These are phyloP conservation scores for Elephantulus edwardii DNA, from an alignment of 2,113 vertebrate genomes.

Conservation along the genomic window DNA sequence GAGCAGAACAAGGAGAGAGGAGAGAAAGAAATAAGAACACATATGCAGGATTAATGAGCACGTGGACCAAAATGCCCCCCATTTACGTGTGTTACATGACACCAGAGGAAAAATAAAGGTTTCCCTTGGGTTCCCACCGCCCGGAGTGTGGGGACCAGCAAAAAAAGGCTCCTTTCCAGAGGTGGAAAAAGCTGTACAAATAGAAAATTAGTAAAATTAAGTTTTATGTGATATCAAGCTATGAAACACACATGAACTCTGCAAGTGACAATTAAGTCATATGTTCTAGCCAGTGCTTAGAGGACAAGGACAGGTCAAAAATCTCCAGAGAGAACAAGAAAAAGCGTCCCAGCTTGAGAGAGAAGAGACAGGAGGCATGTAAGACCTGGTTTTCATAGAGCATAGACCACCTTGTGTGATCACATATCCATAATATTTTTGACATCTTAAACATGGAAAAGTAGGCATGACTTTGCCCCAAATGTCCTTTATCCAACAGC, in stretches of 20 bases:
- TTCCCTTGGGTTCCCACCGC: constrained; percentile 80
- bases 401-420: constrained; percentile 80
- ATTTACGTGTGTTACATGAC: constrained; percentile 87
- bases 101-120: constrained; percentile 83
- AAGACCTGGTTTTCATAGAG: constrained; percentile 82
- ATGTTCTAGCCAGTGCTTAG: constrained; percentile 87
- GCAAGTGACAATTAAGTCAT: constrained; percentile 78
- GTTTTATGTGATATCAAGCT: constrained; percentile 80
- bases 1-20: constrained; percentile 91
- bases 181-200: constrained; percentile 85
- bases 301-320: constrained; percentile 83
- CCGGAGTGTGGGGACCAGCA: constrained; percentile 82
- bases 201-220: constrained; percentile 85
- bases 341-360: constrained; percentile 77
- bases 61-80: constrained; percentile 87
- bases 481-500: constrained; percentile 84
- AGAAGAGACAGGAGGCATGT: constrained; percentile 86
- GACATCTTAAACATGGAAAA: constrained; percentile 74
- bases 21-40: constrained; percentile 92
- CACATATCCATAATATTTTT: constrained; percentile 81
- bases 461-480: constrained; percentile 80
- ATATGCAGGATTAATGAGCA: constrained; percentile 93
- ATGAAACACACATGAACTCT: constrained; percentile 82
- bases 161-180: constrained; percentile 85
- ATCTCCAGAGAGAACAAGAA: constrained; percentile 80